These are phyloP conservation scores for Hedychridium roseum DNA, from an alignment of 2,888 invertebrate species.

Conservation along the genomic window DNA sequence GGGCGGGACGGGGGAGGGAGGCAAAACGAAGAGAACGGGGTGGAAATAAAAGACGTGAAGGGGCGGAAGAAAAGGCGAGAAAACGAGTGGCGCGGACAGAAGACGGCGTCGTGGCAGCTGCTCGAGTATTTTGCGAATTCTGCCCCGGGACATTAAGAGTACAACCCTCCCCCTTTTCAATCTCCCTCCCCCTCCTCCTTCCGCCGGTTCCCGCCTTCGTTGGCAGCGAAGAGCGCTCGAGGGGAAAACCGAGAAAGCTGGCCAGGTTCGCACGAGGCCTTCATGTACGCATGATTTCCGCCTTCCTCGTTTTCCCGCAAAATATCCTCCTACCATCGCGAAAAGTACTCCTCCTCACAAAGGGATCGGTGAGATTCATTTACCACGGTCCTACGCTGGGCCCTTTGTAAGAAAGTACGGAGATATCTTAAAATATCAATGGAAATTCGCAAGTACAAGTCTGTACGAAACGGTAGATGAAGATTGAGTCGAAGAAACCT, in stretches of 20 bases:
- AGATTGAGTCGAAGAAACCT: too few relatives aligned
- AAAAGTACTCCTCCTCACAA: too few relatives aligned
- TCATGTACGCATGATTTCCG: too few relatives aligned
- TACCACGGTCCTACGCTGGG: too few relatives aligned
- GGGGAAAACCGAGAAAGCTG: slow-evolving; percentile 14
- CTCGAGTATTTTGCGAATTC: slow-evolving; percentile 35
- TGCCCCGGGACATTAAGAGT: slow-evolving; percentile 26
- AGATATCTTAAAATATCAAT: too few relatives aligned
- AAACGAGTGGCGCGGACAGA: slow-evolving; percentile 5
- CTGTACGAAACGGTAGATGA: too few relatives aligned
- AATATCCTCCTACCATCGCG: too few relatives aligned
- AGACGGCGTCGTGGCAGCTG: slow-evolving; percentile 25
- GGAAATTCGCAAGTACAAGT: too few relatives aligned
- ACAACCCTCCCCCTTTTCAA: slow-evolving; percentile 1
- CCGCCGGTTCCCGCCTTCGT: slow-evolving; percentile 4
- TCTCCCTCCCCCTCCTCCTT: slow-evolving; percentile 4
- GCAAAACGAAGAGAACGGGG: slow-evolving; percentile 9
- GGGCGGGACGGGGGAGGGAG: background rate
- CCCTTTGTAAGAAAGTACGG: too few relatives aligned
- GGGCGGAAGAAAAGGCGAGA: slow-evolving; percentile 9
- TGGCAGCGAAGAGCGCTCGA: background rate
- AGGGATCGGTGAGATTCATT: too few relatives aligned
- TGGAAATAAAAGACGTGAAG: slow-evolving; percentile 14
- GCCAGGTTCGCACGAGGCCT: slow-evolving; percentile 15
- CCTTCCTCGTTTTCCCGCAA: too few relatives aligned